Evolutionary conservation across 2,113 vertebrate species (phyloP).

Genomic region (Patagioenas fasciata): DNA sequence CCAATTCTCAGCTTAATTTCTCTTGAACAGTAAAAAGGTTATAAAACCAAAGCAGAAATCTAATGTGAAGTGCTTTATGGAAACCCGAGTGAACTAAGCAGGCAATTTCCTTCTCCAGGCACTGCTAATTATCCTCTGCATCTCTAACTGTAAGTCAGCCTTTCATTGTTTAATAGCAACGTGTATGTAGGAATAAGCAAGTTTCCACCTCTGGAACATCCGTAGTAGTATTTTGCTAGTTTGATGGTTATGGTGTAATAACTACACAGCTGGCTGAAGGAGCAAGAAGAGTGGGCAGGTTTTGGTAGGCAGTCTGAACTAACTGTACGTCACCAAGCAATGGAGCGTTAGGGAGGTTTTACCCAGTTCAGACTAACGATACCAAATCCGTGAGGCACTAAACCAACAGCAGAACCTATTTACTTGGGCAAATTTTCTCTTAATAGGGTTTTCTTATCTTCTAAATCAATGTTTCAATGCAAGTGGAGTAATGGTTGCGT

Average conservation of each 20-base stretch:
- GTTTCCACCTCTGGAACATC: neutral
- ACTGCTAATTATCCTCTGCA: neutral
- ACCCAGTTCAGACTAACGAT: neutral
- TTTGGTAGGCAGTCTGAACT: neutral
- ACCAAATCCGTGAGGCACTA: neutral
- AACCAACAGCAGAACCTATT: neutral
- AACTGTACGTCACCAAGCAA: too few species aligned
- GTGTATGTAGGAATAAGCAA: neutral
- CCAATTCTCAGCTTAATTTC: neutral
- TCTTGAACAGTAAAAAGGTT: neutral
- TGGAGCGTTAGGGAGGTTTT: neutral
- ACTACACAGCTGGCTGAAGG: neutral
- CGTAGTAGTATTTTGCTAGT: neutral
- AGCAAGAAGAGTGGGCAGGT: neutral
- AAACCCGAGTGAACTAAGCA: neutral
- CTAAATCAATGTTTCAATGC: neutral
- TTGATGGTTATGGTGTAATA: neutral
- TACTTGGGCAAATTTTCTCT: neutral
- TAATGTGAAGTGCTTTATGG: neutral
- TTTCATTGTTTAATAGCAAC: neutral
- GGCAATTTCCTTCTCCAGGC: neutral
- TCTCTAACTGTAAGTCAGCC: neutral
- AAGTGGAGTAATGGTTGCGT: neutral
- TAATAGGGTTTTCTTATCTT: neutral
- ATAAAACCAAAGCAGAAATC: neutral